Evolutionary conservation across 2,888 invertebrate genomes (phyloP), one percentile per base, ranked within the genome.

Genomic region (Thelaira solivaga): DNA sequence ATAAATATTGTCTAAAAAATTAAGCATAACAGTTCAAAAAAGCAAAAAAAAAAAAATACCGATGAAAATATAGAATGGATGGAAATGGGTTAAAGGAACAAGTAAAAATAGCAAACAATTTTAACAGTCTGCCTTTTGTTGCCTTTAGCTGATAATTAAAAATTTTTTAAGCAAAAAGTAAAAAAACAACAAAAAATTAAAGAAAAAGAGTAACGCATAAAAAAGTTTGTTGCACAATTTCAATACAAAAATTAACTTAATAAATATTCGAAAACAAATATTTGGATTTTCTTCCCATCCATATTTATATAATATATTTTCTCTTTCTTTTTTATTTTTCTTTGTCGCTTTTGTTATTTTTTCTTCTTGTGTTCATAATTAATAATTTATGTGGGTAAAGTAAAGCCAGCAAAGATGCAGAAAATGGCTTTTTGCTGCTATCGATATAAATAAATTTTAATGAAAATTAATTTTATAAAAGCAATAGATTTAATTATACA

Each of bases 211-310:
- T 11, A 22, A 13, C n/a, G n/a, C n/a, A n/a, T n/a, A 29, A 31
- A 43, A 4, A 20, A n/a, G 4, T 43, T n/a, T 22, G 11, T 1
- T 61, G 16, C 29, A 41, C 2, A 49, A 55, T 41, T 16, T 43
- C 43, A 51, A 61, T 39, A 31, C 20, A 53, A 62, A 24, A 13
- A 71, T 53, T 43, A 43, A 71, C 34, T 62, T 53, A 45, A 26
- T 53, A 53, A 36, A 62, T 62, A 36, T 62, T 62, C 45, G 8
- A 18, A 7, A 36, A 34, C 8, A 61, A 49, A 59, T 59, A 61
- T 61, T 69, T 69, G 24, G 0, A 45, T 13, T 20, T 10, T 43
- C n/a, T n/a, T n/a, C n/a, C n/a, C n/a, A n/a, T n/a, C n/a, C n/a
- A n/a, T n/a, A n/a, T n/a, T n/a, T n/a, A n/a, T n/a, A n/a, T n/a